Base-by-base conservation (phyloP, 2,888 invertebrate genomes). In the Tanypteryx hageni region DNA sequence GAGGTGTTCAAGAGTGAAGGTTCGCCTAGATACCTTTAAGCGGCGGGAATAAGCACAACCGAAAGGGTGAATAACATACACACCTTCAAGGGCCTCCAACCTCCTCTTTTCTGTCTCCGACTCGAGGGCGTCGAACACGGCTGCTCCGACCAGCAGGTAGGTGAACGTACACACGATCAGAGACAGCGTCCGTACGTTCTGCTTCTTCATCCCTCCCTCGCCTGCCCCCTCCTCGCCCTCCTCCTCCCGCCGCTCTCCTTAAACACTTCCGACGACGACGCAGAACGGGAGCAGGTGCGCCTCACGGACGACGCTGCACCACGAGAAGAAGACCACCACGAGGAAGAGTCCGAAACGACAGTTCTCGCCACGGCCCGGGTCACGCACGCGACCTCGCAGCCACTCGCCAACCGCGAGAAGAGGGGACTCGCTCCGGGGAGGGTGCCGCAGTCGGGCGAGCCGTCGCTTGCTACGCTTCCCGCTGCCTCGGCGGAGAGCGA, bases 161-260 rank as follows among this genome's bases (percentile, higher is more conserved):
- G 99, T 99, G 97, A 99, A 99, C 96, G 99, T 99, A 97, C 99
- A 99, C 96, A 99, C 99, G 96, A 99, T 99, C 96, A 99, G 97
- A 95, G 99, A 99, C 96, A 99, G 97, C 96, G 99, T 99, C 96
- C 99, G 99, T 96, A 99, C 99, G 98, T 99, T 99, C 98, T 99
- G 99, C 97, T 99, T 99, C 98, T 99, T 99, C 99, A 99, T 99
- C 97, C 97, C 84, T 84, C 44, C 92, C 83, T 92, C 92, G 57
- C 92, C 82, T 58, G 58, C 14, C 76, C 58, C 27, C 81, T 92
- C 76, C n/a, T 58, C 64, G 44, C 44, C 44, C 44, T 92, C 92
- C 82, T 83, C 44, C 81, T 61, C 59, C 59, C 82, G 14, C 81
- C 58, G 31, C 31, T 92, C 58, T 76, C 82, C 58, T 3, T 92